Evolutionary conservation across 35 echinoderm and acorn worm species (phyloP).

Genomic region (Anneissia japonica): DNA sequence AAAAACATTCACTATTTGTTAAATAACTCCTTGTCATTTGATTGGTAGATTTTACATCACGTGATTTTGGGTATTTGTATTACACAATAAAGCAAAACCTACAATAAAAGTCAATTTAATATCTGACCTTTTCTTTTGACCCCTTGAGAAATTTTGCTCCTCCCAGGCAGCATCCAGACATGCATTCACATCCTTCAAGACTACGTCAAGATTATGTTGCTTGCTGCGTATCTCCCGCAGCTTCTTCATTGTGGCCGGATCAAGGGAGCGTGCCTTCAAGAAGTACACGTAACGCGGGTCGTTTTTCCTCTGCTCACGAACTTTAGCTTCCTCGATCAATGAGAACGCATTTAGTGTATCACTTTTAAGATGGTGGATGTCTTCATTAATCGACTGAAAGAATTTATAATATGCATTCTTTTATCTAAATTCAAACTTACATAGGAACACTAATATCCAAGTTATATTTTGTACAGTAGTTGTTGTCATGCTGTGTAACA

Average conservation of each 20-base stretch:
- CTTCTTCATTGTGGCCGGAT: conserved; percentile 64
- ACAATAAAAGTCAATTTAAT: not conserved
- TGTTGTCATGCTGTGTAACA: not conserved
- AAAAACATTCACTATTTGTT: no score
- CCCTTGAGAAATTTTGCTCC: conserved; percentile 15
- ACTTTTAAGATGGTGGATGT: conserved; percentile 64
- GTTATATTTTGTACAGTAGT: not conserved
- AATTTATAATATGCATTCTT: no score
- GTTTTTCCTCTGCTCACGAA: conserved; percentile 51
- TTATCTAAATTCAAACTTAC: no score
- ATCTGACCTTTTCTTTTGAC: not conserved
- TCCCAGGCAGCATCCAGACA: conserved; percentile 86
- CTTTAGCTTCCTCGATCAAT: conserved; percentile 64
- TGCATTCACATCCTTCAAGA: conserved; percentile 59
- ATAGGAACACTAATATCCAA: not conserved
- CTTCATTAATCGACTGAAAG: conserved; percentile 82
- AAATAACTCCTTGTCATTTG: no score
- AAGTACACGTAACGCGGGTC: conserved; percentile 83
- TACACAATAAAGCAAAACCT: no score
- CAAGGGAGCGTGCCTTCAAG: conserved; percentile 62
- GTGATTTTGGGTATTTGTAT: no score
- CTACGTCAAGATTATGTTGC: conserved; percentile 67
- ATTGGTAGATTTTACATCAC: no score
- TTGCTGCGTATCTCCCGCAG: conserved; percentile 64
- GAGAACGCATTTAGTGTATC: conserved; percentile 65